Base-by-base conservation (phyloP, 2,797 vertebrate genomes). In the Morus bassanus region DNA sequence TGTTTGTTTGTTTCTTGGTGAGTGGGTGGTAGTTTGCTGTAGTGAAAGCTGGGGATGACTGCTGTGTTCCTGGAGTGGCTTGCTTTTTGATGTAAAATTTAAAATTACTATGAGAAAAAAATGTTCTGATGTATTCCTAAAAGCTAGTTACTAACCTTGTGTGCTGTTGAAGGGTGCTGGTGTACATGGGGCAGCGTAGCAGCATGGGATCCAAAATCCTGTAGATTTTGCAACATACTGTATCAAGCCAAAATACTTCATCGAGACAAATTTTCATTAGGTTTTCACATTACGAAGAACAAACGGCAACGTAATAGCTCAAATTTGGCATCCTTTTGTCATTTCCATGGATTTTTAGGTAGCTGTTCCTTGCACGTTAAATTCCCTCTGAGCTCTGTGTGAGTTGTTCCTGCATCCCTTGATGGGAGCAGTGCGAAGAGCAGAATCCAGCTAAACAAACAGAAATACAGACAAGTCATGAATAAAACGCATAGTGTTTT, bases 141-240 rank as follows among this genome's bases (percentile, higher is more conserved):
- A n/a, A 50, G 4, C 18, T 21, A 6, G 27, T 27, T 28, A 33
- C 31, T 48, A 5, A 18, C 18, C 19, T n/a, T 22, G 39, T 11
- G 41, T 45, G 45, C 22, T 48, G 19, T 28, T 25, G 19, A 11
- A 37, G 17, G 24, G 27, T 23, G 16, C 48, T 28, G 68, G 48
- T 18, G 25, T 4, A n/a, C 3, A 3, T 25, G 74, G 83, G 61
- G 25, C 48, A 43, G 21, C 0, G 25, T 37, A 35, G 18, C 50
- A 12, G 18, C 19, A 7, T 0, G 2, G 9, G 5, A 2, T 41
- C 35, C 30, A 6, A n/a, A 8, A 35, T 54, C 60, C 35, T 24
- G 24, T 13, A 28, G 51, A 25, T 41, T 48, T 85, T 30, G 22
- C 45, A 19, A 39, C 8, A 18, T 11, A 27, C 8, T 2, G 3